Percentiles rank a stretch among this genome's conserved stretches.
phyloP scores from a whole-genome alignment of 2,797 vertebrate species.

The Lepus oiostolus region DNA sequence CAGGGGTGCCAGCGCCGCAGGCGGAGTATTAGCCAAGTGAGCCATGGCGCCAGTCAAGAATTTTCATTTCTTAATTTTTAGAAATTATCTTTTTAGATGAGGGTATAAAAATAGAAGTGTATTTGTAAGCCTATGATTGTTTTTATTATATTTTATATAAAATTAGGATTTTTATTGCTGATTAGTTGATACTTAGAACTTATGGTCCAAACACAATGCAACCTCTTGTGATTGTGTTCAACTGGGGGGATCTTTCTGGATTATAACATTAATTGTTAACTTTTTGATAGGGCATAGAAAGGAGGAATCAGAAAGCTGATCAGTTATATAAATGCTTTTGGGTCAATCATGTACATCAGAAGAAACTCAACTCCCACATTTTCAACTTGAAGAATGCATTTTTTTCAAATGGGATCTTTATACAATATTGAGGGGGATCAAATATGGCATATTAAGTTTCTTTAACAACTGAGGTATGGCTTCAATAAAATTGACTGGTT shows the following conservation, averaged over 20 bases:
- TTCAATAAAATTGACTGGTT: not conserved
- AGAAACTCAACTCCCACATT: not conserved
- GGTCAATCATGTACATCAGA: not conserved
- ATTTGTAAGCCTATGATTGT: not conserved
- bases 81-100: slow-evolving; percentile 11
- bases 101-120: not conserved
- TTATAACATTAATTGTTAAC: slow-evolving; percentile 45
- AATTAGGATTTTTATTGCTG: not conserved
- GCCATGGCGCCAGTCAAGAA: no score
- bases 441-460: not conserved
- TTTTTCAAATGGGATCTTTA: not conserved
- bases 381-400: not conserved
- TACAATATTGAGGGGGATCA: not conserved
- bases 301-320: not conserved
- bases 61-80: slow-evolving; percentile 62
- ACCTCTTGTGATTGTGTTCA: slow-evolving; percentile 11
- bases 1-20: no score
- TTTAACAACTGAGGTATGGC: not conserved
- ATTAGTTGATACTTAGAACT: not conserved
- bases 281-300: not conserved
- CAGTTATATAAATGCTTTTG: slow-evolving; percentile 32
- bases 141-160: not conserved
- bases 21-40: no score
- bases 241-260: not conserved
- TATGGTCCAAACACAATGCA: not conserved